These are phyloP conservation scores for Pharmacophagus antenor DNA, from an alignment of 2,888 invertebrate species.

Conservation along the genomic window DNA sequence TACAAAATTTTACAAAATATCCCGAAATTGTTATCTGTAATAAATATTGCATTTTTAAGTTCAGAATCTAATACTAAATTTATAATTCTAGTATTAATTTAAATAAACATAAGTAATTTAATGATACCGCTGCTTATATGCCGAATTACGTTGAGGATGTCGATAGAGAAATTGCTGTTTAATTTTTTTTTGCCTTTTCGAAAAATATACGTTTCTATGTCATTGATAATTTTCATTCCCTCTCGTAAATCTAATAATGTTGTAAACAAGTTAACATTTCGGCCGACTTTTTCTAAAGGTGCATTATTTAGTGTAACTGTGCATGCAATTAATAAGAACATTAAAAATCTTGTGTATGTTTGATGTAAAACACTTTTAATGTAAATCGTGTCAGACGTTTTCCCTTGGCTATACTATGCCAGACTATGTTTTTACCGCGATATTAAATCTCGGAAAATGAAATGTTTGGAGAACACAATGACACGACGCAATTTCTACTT, in stretches of 20 bases:
- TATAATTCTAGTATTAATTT: no score
- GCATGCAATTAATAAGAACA: conserved; percentile 7
- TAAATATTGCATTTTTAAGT: no score
- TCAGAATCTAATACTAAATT: no score
- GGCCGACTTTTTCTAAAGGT: neutral
- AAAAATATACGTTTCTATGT: no score
- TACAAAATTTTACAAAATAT: neutral
- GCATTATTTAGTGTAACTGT: neutral
- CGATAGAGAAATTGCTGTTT: no score
- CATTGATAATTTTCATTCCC: no score
- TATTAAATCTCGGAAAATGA: conserved; percentile 18
- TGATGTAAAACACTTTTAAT: conserved; percentile 16
- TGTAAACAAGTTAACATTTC: neutral
- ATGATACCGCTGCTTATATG: no score
- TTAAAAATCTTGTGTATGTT: conserved; percentile 10
- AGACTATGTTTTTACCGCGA: conserved; percentile 8
- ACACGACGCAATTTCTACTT: neutral
- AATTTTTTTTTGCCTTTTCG: no score
- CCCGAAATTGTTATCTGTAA: no score
- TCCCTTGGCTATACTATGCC: conserved; percentile 6
- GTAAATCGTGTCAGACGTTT: conserved; percentile 15
- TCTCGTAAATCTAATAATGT: neutral
- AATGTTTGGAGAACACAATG: conserved; percentile 6
- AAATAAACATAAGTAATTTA: no score
- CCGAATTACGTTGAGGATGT: no score